Conservation (phyloP, 2,113 vertebrate genomes). For the Heloderma charlesbogerti region DNA sequence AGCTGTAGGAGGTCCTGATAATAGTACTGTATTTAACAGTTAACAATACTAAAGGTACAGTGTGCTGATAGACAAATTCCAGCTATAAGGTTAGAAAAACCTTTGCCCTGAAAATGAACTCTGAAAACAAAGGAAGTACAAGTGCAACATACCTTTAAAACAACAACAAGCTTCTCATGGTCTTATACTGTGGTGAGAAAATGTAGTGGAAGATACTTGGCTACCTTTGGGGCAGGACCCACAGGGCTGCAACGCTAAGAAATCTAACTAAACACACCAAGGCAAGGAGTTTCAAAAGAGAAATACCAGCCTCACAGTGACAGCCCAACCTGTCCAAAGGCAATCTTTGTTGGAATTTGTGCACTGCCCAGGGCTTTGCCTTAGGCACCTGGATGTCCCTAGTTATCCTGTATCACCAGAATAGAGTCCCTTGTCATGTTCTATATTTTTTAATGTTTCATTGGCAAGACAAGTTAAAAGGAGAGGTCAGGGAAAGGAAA, state of each 20-base stretch:
- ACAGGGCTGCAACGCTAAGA: conserved; percentile 18
- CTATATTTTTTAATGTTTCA: conserved; percentile 54
- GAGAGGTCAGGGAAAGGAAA: conserved; percentile 38
- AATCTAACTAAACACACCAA: neutral
- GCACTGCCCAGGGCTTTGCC: conserved; percentile 57
- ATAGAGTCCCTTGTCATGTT: conserved; percentile 49
- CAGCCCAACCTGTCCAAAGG: conserved; percentile 43
- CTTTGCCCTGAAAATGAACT: conserved; percentile 1
- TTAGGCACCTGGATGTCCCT: conserved; percentile 43
- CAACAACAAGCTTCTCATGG: neutral
- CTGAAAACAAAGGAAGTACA: neutral
- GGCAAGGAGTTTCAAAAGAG: conserved; percentile 25
- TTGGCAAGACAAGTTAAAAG: conserved; percentile 41
- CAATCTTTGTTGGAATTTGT: conserved; percentile 34
- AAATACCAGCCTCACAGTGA: neutral
- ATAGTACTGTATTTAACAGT: neutral
- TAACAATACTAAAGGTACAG: neutral
- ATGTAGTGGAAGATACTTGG: neutral
- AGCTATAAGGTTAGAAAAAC: neutral
- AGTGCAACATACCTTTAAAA: neutral
- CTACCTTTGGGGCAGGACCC: neutral
- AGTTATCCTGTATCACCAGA: conserved; percentile 45
- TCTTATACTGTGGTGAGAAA: neutral
- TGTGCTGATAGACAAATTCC: neutral
- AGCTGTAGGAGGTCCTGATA: neutral